These are phyloP conservation scores for Sebastes hubbsi DNA, from an alignment of 2,797 vertebrate genomes.

Conservation along the genomic window DNA sequence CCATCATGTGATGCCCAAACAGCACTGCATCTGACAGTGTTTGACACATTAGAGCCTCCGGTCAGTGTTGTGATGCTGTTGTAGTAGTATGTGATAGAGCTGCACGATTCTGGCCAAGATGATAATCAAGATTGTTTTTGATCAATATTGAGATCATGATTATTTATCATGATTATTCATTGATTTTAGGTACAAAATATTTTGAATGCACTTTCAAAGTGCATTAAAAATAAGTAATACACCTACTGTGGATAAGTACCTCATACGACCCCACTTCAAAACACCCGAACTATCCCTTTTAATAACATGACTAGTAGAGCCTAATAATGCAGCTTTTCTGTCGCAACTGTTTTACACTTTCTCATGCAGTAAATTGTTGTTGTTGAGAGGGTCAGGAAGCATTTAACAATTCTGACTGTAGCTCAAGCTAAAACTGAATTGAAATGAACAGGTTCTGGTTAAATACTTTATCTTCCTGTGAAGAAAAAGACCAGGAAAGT, in stretches of 20 bases:
- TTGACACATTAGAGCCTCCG: neutral
- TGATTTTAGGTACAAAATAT: no score
- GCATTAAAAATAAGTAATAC: no score
- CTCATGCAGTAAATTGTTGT: neutral
- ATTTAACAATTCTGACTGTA: neutral
- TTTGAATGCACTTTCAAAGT: no score
- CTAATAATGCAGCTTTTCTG: neutral
- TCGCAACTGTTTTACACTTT: neutral
- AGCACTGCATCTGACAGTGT: constrained; percentile 41
- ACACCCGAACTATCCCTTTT: neutral
- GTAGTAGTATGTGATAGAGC: neutral
- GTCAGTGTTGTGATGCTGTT: neutral
- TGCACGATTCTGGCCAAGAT: no score
- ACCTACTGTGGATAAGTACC: no score
- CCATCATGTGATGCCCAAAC: constrained; percentile 63
- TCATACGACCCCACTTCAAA: no score
- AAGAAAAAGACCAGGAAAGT: neutral
- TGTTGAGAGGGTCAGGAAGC: neutral
- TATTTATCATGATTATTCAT: no score
- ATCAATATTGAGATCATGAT: no score
- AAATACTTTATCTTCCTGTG: neutral
- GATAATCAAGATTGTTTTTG: no score
- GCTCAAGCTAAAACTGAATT: neutral
- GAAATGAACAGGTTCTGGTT: neutral
- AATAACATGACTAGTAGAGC: neutral